These are phyloP conservation scores for Conger conger DNA, from an alignment of 2,113 vertebrate genomes.

Conservation along the genomic window DNA sequence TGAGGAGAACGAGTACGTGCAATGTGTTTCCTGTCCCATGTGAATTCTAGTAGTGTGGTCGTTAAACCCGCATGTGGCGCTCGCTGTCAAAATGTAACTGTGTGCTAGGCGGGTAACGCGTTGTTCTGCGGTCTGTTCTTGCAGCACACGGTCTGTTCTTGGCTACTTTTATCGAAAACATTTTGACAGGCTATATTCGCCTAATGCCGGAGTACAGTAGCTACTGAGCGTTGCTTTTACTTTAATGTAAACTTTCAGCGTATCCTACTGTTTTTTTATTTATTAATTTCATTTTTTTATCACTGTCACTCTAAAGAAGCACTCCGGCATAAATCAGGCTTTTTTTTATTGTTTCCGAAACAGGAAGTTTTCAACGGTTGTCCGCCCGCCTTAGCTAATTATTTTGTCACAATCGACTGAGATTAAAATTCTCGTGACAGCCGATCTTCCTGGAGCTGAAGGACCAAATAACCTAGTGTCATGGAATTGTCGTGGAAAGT, in stretches of 20 bases:
- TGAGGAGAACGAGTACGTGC: neutral
- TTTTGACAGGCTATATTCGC: neutral
- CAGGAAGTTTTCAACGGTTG: conserved; percentile 54
- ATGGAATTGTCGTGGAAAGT: neutral
- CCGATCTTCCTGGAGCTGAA: neutral
- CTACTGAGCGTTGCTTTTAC: too few species aligned
- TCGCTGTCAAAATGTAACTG: neutral
- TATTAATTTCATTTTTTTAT: too few species aligned
- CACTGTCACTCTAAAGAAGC: neutral
- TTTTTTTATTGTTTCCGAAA: conserved; percentile 47
- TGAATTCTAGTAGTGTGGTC: neutral
- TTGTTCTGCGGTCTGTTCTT: neutral
- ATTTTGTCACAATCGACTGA: neutral
- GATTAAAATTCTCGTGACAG: neutral
- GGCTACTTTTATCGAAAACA: neutral
- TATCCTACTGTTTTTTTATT: neutral
- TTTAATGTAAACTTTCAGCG: too few species aligned
- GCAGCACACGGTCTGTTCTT: neutral
- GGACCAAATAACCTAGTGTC: neutral
- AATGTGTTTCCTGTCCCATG: neutral
- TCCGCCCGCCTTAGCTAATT: neutral
- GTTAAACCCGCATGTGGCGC: neutral
- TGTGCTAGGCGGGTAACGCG: too few species aligned
- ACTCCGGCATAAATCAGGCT: neutral
- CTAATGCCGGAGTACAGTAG: neutral